phyloP scores from a whole-genome alignment of 2,888 invertebrate species.

The Nezara viridula region DNA sequence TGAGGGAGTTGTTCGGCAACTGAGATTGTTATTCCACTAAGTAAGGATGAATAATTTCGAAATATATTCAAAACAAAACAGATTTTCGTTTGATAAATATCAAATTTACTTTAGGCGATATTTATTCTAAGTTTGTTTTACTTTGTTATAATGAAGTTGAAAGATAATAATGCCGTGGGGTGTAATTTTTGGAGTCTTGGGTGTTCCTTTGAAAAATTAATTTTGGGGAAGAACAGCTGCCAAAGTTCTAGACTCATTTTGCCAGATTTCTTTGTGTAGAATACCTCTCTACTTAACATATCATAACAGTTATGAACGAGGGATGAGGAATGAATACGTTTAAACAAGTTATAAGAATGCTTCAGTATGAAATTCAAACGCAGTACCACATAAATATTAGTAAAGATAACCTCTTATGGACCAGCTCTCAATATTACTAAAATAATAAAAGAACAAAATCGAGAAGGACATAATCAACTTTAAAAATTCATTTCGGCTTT shows the following conservation, averaged over 20 bases:
- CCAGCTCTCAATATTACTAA: too few species aligned
- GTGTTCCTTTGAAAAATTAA: neutral
- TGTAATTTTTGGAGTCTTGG: neutral
- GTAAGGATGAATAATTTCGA: neutral
- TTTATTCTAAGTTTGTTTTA: neutral
- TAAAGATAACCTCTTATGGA: too few species aligned
- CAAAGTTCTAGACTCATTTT: neutral
- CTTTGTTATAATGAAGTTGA: neutral
- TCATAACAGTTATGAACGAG: neutral
- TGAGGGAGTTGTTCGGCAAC: neutral
- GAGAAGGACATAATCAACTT: too few species aligned
- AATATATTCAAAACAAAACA: neutral
- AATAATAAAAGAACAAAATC: too few species aligned
- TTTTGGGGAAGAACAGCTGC: neutral
- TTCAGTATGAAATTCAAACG: too few species aligned
- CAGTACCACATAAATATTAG: too few species aligned
- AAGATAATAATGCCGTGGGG: neutral
- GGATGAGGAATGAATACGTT: neutral
- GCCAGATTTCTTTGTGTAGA: neutral
- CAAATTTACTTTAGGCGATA: neutral
- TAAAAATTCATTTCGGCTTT: too few species aligned
- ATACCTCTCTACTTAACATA: neutral
- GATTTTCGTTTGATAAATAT: neutral
- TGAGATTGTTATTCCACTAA: neutral
- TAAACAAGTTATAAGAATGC: too few species aligned